Evolutionary conservation across 2,888 invertebrate species (phyloP).

Genomic region (Latheticus oryzae): DNA sequence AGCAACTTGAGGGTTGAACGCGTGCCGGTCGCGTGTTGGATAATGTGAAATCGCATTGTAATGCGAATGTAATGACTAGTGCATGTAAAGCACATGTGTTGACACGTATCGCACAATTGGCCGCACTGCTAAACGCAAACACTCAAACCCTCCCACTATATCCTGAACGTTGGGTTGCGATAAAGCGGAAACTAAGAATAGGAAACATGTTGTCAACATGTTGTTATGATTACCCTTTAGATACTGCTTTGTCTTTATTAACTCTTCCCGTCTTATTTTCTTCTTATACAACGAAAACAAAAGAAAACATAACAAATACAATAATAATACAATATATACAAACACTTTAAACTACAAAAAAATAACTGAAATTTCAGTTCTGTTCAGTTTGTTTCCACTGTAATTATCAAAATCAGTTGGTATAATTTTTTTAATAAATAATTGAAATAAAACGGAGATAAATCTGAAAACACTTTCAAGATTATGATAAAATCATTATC

Average conservation of each 20-base stretch:
- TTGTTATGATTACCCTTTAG: conserved; percentile 42
- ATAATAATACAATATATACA: no score
- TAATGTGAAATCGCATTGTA: conserved; percentile 57
- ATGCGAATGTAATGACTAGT: conserved; percentile 56
- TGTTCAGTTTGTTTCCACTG: no score
- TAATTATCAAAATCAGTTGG: no score
- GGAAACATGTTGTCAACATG: conserved; percentile 43
- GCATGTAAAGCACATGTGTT: conserved; percentile 44
- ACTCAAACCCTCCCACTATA: conserved; percentile 33
- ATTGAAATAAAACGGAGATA: no score
- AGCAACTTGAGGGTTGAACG: conserved; percentile 41
- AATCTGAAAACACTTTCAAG: no score
- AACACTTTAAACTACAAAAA: no score
- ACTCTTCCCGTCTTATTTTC: conserved; percentile 29
- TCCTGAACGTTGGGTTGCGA: conserved; percentile 33
- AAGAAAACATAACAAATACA: no score
- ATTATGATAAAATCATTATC: no score
- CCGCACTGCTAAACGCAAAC: conserved; percentile 42
- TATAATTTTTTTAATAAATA: no score
- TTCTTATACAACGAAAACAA: conserved; percentile 2
- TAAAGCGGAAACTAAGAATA: conserved; percentile 43
- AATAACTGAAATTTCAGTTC: no score
- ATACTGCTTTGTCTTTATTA: conserved; percentile 40
- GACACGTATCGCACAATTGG: conserved; percentile 44
- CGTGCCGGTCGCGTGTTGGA: conserved; percentile 54